phyloP scores from a whole-genome alignment of 1,140 invertebrate species.

The Luehdorfia chinensis region DNA sequence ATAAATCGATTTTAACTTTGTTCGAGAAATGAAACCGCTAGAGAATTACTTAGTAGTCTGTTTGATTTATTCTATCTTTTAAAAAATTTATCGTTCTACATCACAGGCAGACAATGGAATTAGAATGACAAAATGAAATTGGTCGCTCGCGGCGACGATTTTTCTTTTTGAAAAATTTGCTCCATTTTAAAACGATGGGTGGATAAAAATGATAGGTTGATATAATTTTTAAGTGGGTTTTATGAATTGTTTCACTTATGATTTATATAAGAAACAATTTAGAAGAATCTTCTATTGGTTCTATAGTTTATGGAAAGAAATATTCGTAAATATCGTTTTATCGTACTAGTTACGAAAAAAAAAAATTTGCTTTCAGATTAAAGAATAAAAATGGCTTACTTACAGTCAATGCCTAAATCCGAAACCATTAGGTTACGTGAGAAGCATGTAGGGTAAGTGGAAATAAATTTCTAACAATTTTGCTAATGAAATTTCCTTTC shows the following conservation, averaged over 20 bases:
- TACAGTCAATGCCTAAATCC: constrained; percentile 85
- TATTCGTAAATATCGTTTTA: too few relatives aligned
- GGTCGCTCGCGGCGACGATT: constrained; percentile 12
- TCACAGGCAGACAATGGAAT: constrained; percentile 17
- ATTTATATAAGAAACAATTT: constrained; percentile 11
- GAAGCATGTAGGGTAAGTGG: constrained; percentile 89
- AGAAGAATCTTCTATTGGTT: too few relatives aligned
- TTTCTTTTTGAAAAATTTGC: constrained; percentile 15
- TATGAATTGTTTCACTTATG: constrained; percentile 12
- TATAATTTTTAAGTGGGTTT: constrained; percentile 15
- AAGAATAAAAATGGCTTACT: constrained; percentile 57
- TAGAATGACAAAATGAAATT: constrained; percentile 19
- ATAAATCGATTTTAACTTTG: constrained; percentile 19
- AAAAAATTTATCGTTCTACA: constrained; percentile 17
- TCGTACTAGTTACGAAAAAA: too few relatives aligned
- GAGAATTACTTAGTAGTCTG: constrained; percentile 18
- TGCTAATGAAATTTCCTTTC: too few relatives aligned
- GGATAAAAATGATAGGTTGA: constrained; percentile 16
- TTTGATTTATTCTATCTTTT: constrained; percentile 19
- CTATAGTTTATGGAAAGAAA: too few relatives aligned
- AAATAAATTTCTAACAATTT: too few relatives aligned
- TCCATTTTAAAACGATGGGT: constrained; percentile 16
- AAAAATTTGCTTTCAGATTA: constrained; percentile 32
- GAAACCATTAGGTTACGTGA: constrained; percentile 88
- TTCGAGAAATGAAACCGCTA: constrained; percentile 16